Percentiles rank a stretch among this genome's conserved stretches.
These are phyloP conservation scores for Mythimna impura DNA, from an alignment of 2,888 invertebrate genomes.

Conservation along the genomic window DNA sequence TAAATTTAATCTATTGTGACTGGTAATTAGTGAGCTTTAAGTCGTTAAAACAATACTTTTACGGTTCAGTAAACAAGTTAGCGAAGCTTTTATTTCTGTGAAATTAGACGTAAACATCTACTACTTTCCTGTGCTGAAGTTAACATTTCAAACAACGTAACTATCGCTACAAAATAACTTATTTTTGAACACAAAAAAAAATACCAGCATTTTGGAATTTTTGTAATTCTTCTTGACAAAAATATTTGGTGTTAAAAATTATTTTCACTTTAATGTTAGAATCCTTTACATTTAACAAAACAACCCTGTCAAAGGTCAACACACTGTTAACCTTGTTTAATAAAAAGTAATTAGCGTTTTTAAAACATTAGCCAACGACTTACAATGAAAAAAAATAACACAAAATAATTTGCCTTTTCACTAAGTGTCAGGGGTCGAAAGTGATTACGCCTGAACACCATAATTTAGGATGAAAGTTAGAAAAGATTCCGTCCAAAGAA, in stretches of 20 bases:
- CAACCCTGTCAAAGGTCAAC: slow-evolving; percentile 21
- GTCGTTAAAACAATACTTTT: slow-evolving; percentile 42
- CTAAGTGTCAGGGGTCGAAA: slow-evolving; percentile 73
- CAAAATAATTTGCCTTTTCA: slow-evolving; percentile 70
- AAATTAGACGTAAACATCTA: not conserved
- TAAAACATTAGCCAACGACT: slow-evolving; percentile 44
- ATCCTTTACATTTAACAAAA: not conserved
- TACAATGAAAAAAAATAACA: slow-evolving; percentile 55
- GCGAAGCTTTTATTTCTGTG: slow-evolving; percentile 4
- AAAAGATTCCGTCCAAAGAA: slow-evolving; percentile 85
- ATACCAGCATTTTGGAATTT: not conserved
- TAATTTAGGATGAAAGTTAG: slow-evolving; percentile 82
- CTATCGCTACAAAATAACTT: not conserved
- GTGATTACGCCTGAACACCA: slow-evolving; percentile 84
- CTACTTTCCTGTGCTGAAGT: not conserved
- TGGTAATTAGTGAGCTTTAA: slow-evolving; percentile 41
- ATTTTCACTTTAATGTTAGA: not conserved
- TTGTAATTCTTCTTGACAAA: not conserved
- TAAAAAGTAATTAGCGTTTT: slow-evolving; percentile 59
- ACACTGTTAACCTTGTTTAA: slow-evolving; percentile 34
- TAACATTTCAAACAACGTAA: not conserved
- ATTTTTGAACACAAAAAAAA: not conserved
- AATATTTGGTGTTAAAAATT: not conserved
- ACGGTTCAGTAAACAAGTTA: slow-evolving; percentile 9
- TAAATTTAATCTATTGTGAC: slow-evolving; percentile 50